A percentile compares a stretch with the other conserved stretches of the same genome.
phyloP scores from a whole-genome alignment of 1,140 invertebrate species.

The Ceratina calcarata region DNA sequence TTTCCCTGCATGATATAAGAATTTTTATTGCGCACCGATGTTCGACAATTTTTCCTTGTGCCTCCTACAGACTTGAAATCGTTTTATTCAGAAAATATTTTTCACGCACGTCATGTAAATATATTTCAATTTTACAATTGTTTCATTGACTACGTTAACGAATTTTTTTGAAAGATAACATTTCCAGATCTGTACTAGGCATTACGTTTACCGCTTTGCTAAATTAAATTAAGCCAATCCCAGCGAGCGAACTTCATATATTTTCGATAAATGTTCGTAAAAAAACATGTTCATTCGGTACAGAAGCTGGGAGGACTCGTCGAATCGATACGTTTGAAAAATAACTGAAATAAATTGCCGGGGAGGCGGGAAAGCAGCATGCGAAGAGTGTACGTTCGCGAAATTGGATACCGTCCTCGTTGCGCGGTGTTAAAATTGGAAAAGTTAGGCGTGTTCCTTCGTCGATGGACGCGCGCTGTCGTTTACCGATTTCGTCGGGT shows the following conservation, averaged over 20 bases:
- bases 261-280: not conserved
- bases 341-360: constrained; percentile 9
- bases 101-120: no score
- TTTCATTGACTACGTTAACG: no score
- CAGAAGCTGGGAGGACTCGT: no score
- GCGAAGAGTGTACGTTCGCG: not conserved
- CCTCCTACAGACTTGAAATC: no score
- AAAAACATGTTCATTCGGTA: not conserved
- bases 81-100: no score
- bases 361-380: not conserved
- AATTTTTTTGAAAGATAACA: no score
- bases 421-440: not conserved
- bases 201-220: no score
- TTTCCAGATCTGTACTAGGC: no score
- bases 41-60: constrained; percentile 16
- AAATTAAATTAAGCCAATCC: no score
- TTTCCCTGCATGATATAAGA: constrained; percentile 40
- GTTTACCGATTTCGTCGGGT: not conserved
- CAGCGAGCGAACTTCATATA: no score
- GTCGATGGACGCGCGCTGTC: not conserved
- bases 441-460: not conserved
- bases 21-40: constrained; percentile 19
- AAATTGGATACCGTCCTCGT: not conserved
- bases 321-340: constrained; percentile 10
- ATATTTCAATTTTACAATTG: no score